phyloP scores from a whole-genome alignment of 2,113 vertebrate genomes.

The Chelonoidis abingdonii region DNA sequence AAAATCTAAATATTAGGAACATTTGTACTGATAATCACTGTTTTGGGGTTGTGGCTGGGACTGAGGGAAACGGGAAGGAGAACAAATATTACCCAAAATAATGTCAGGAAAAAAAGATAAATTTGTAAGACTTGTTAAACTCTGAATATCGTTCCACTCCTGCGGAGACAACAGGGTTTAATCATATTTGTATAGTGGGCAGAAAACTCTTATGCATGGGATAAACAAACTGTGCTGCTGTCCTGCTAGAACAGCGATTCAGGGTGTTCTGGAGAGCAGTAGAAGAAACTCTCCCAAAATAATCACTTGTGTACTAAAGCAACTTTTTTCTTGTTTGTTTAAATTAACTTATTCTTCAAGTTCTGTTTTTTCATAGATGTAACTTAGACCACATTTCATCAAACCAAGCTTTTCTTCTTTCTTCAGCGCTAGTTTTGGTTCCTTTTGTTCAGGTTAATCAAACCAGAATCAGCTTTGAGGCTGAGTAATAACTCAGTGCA shows the following conservation, averaged over 20 bases:
- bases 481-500: background rate
- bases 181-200: background rate
- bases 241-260: background rate
- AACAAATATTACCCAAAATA: background rate
- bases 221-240: background rate
- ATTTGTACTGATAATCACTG: background rate
- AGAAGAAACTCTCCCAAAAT: conserved; percentile 19
- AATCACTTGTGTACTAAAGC: background rate
- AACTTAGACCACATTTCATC: too few species aligned
- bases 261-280: background rate
- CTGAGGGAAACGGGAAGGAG: background rate
- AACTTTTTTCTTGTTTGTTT: background rate
- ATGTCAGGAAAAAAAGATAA: background rate
- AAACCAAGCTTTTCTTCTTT: background rate
- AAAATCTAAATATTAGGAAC: conserved; percentile 7
- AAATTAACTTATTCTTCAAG: background rate
- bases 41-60: background rate
- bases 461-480: background rate
- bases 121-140: background rate
- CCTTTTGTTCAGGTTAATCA: background rate
- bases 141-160: background rate
- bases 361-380: background rate
- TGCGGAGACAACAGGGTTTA: background rate
- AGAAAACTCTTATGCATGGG: background rate
- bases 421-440: background rate